Percentiles rank a stretch among this genome's conserved stretches.
These are phyloP conservation scores for Gavialis gangeticus DNA, from an alignment of 2,113 vertebrate genomes.

Conservation along the genomic window DNA sequence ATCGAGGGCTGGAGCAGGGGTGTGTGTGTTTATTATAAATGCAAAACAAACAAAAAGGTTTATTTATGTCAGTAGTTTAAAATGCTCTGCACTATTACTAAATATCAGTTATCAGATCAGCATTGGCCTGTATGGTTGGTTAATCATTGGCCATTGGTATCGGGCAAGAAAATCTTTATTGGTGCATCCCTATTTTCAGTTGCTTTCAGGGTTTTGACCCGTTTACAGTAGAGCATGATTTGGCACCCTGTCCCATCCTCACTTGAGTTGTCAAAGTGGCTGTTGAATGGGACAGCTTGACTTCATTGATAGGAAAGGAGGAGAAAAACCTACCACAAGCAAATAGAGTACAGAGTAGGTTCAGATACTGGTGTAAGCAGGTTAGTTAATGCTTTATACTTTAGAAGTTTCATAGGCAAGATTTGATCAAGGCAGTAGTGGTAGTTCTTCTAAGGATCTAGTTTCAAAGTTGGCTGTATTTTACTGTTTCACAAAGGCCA, in stretches of 20 bases:
- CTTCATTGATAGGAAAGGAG: neutral
- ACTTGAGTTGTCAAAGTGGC: neutral
- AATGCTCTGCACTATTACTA: too few relatives aligned
- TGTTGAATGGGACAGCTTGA: neutral
- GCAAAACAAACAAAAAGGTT: too few relatives aligned
- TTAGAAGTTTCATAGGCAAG: neutral
- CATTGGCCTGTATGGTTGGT: too few relatives aligned
- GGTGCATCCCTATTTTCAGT: too few relatives aligned
- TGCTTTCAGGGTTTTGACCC: too few relatives aligned
- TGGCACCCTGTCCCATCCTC: neutral
- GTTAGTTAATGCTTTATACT: neutral
- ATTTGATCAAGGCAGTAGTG: neutral
- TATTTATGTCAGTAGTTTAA: too few relatives aligned
- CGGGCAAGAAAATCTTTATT: too few relatives aligned
- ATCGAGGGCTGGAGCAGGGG: too few relatives aligned
- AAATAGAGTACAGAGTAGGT: accelerated
- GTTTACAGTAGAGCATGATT: neutral
- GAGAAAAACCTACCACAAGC: neutral
- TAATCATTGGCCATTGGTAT: too few relatives aligned
- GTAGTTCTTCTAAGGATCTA: neutral
- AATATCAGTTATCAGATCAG: too few relatives aligned
- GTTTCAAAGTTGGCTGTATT: neutral
- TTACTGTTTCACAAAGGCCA: neutral
- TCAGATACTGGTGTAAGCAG: accelerated
- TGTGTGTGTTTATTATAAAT: too few relatives aligned